These are phyloP conservation scores for Aeoliscus strigatus DNA, from an alignment of 2,797 vertebrate species.

Conservation along the genomic window DNA sequence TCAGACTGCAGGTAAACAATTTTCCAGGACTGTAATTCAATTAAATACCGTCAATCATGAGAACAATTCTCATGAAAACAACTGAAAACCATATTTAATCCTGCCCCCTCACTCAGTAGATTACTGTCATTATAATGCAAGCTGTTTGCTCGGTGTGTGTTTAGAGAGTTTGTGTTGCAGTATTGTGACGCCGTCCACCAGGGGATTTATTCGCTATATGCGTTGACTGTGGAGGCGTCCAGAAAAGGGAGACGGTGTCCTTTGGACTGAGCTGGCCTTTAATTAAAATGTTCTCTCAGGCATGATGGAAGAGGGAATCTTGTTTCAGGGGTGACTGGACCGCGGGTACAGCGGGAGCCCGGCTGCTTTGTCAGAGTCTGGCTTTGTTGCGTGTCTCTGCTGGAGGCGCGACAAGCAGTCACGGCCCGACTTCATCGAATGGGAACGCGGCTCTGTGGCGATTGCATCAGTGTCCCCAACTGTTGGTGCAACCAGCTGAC, in stretches of 20 bases:
- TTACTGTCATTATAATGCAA: conserved; percentile 36
- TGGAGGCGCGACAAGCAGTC: conserved; percentile 34
- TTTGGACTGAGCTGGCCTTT: conserved; percentile 57
- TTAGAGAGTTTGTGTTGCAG: conserved; percentile 35
- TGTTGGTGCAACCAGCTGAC: background rate
- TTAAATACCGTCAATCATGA: conserved; percentile 35
- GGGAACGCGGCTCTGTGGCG: conserved; percentile 5
- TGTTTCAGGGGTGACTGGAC: conserved; percentile 69
- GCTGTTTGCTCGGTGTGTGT: conserved; percentile 32
- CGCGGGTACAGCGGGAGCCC: conserved; percentile 31
- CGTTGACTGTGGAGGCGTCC: conserved; percentile 40
- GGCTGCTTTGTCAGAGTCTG: conserved; percentile 13
- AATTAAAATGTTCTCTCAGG: conserved; percentile 75
- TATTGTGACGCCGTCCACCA: conserved; percentile 16
- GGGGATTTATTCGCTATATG: conserved; percentile 46
- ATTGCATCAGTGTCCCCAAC: conserved; percentile 13
- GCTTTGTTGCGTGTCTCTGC: conserved; percentile 40
- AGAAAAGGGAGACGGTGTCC: conserved; percentile 53
- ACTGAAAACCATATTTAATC: conserved; percentile 27
- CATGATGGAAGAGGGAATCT: conserved; percentile 68
- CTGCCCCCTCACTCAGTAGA: conserved; percentile 25
- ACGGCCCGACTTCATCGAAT: conserved; percentile 18
- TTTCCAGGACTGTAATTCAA: conserved; percentile 25
- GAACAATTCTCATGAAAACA: conserved; percentile 29
- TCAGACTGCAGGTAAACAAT: conserved; percentile 34